Base-by-base conservation (phyloP, 92 coral and sea anemone species). In the Plumapathes pennacea region DNA sequence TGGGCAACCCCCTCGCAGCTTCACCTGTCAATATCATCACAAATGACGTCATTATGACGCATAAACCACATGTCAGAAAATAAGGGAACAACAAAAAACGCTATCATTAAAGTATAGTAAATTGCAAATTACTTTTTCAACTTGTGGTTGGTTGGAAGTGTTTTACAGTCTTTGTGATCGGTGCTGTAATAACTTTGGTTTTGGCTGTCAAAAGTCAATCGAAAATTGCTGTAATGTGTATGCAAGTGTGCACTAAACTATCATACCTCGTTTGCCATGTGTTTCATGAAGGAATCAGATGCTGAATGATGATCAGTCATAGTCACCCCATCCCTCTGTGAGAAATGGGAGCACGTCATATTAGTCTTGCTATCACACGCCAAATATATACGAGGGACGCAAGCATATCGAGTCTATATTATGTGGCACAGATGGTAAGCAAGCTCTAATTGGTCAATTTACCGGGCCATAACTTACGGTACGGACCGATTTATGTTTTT, bases 1-100 rank as follows among this genome's bases (percentile, higher is more conserved):
- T 13, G 97, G 97, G 10, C 89, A 87, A 18, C 97, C 96, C 3
- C 97, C 97, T 4, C 97, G 95, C 13, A 85, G 71, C 25, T 81
- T 81, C 25, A 67, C 78, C 97, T 90, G 60, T 7, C 41, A 67
- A 50, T 17, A 9, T 39, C 38, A 26, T 13, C 1, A 26, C 5
- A 10, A 60, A 34, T 34, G 40, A 8, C n/a, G 40, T 8, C 40
- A 34, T 34, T n/a, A 34, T 8, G n/a, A n/a, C n/a, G n/a, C n/a
- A n/a, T n/a, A n/a, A n/a, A n/a, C n/a, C n/a, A n/a, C n/a, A n/a
- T n/a, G n/a, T n/a, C n/a, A n/a, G n/a, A n/a, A n/a, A n/a, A n/a
- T n/a, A n/a, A n/a, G n/a, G n/a, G n/a, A n/a, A n/a, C n/a, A n/a
- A n/a, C n/a, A n/a, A n/a, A n/a, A n/a, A n/a, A 34, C 40, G 40